Evolutionary conservation across 2,888 invertebrate species (phyloP), one percentile per base, ranked within the genome.

Genomic region (Gerris lacustris): DNA sequence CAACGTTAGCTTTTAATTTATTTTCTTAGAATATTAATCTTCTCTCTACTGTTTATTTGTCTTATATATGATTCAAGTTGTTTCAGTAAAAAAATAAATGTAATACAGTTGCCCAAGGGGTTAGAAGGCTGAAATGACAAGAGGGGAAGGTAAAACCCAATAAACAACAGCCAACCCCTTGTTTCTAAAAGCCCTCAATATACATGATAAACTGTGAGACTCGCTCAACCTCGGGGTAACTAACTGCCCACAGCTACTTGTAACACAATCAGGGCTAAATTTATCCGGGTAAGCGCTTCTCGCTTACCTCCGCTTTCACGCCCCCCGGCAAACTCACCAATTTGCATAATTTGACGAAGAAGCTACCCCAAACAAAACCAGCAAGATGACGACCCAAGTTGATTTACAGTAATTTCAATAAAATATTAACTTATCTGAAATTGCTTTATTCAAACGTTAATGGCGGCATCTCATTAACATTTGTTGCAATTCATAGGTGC

Each of bases 201-300:
- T 55, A 55, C 55, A 55, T 55, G 55, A 55, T 31, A 31, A 31
- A 31, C 31, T 31, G 31, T 31, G 31, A 31, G 31, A 55, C 15
- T 55, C 55, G 11, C 55, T 55, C 15, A 55, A 55, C 31, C 31
- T 31, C 31, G 31, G 31, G 31, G 31, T 31, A 31, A 55, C 55
- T 55, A 55, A 55, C 55, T 55, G 55, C 55, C 55, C 55, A 55
- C 55, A 55, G 55, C 55, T 55, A 55, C 55, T 55, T 55, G 55
- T 55, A 55, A 55, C 55, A 55, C 55, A 55, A 55, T 55, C 55
- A 55, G 9, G 55, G 15, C 55, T 55, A 55, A 15, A 55, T 55
- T 55, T 55, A 55, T 55, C 31, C 31, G 15, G 55, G 55, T 55
- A 55, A 55, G 15, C 55, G 55, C 15, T 15, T 55, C 55, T 55